Conservation (phyloP, 2,113 vertebrate genomes). For the Athene noctua region DNA sequence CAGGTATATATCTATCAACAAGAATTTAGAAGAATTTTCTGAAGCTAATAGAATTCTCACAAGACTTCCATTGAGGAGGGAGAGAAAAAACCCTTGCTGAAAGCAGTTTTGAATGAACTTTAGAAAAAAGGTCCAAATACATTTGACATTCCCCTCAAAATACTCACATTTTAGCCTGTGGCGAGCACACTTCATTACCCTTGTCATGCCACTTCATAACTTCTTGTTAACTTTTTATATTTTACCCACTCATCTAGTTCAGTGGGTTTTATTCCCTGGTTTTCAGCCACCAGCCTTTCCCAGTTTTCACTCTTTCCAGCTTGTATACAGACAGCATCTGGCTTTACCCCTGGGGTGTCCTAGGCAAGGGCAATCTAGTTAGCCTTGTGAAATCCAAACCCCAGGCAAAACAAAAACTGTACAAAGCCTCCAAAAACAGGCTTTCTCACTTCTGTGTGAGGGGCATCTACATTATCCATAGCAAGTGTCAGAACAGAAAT, state of each 20-base stretch:
- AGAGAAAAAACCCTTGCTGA: background rate
- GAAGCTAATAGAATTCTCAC: background rate
- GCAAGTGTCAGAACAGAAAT: background rate
- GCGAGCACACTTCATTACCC: background rate
- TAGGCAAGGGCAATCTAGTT: constrained; percentile 12
- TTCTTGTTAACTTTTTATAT: background rate
- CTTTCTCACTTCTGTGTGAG: background rate
- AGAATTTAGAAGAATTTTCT: background rate
- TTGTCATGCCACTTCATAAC: background rate
- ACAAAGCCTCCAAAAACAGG: background rate
- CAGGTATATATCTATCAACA: background rate
- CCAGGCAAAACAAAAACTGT: constrained; percentile 9
- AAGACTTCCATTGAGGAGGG: background rate
- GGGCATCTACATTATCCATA: background rate
- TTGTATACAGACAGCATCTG: constrained; percentile 20
- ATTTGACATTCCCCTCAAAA: background rate
- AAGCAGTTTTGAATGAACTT: background rate
- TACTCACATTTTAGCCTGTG: background rate
- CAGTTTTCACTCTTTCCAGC: background rate
- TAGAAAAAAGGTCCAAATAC: background rate
- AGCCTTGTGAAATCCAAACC: constrained; percentile 53
- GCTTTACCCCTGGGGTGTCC: background rate
- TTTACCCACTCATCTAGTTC: background rate
- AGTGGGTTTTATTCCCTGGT: background rate
- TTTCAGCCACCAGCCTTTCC: constrained; percentile 1